Evolutionary conservation across 1,140 invertebrate species (phyloP).

Genomic region (Heliconius hermathena): DNA sequence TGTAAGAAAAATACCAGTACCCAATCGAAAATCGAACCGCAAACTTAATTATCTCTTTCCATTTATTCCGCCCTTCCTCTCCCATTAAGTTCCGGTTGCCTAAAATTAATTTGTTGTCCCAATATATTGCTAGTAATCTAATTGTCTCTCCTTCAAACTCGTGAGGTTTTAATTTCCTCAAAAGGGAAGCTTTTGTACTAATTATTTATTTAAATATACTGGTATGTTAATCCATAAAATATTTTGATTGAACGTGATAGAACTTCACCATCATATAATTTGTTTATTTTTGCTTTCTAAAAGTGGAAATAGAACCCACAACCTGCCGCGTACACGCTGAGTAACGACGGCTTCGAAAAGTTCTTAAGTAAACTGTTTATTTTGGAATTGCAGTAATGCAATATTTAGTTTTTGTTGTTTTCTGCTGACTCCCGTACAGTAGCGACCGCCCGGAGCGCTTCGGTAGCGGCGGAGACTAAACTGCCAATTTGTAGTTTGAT

Average conservation of each 20-base stretch:
- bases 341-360: background rate
- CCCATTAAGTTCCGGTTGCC: slow-evolving; percentile 53
- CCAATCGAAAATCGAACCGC: slow-evolving; percentile 51
- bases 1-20: slow-evolving; percentile 55
- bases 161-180: slow-evolving; percentile 40
- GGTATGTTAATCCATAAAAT: too few species aligned
- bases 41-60: slow-evolving; percentile 62
- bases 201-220: background rate
- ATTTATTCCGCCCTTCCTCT: slow-evolving; percentile 55
- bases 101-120: slow-evolving; percentile 62
- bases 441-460: slow-evolving; percentile 48
- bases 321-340: too few species aligned
- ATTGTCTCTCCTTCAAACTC: slow-evolving; percentile 51
- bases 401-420: slow-evolving; percentile 43
- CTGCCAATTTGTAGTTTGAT: slow-evolving; percentile 69
- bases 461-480: slow-evolving; percentile 47
- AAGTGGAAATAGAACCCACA: too few species aligned
- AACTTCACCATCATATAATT: too few species aligned
- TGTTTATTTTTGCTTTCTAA: too few species aligned
- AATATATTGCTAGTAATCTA: slow-evolving; percentile 53
- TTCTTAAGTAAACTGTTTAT: background rate
- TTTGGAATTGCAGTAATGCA: slow-evolving; percentile 21
- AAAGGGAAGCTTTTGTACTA: slow-evolving; percentile 1
- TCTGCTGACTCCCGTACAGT: slow-evolving; percentile 30
- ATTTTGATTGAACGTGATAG: too few species aligned